A percentile compares a stretch with the other conserved stretches of the same genome.
Evolutionary conservation across 2,113 vertebrate species (phyloP).

Genomic region (Pollachius pollachius): DNA sequence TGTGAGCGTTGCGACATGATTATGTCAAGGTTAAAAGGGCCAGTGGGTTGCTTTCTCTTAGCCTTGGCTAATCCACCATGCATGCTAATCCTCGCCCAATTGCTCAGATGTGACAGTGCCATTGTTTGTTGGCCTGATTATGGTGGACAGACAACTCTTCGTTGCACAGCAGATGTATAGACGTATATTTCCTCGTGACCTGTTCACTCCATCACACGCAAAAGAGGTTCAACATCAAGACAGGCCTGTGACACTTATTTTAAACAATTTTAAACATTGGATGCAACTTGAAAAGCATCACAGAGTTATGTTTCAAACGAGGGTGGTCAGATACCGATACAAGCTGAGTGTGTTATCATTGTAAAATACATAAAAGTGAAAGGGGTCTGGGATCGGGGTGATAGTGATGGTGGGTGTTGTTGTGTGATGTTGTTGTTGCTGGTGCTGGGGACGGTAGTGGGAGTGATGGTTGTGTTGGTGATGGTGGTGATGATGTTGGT

Average conservation of each 20-base stretch:
- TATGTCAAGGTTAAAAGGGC: conserved; percentile 27
- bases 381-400: not conserved
- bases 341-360: conserved; percentile 5
- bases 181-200: no score
- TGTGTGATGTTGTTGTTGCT: not conserved
- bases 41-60: conserved; percentile 25
- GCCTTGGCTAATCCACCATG: conserved; percentile 35
- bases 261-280: no score
- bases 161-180: conserved; percentile 27
- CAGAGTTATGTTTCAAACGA: no score
- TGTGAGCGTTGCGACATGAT: not conserved
- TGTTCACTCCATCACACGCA: no score
- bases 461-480: no score
- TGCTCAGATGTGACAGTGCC: conserved; percentile 21
- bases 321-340: not conserved
- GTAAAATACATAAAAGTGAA: conserved; percentile 26
- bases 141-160: conserved; percentile 14
- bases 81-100: conserved; percentile 33
- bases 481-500: no score
- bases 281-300: no score
- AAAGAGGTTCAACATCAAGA: no score
- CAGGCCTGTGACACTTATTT: no score
- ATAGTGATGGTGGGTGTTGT: not conserved
- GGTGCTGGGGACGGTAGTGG: no score
- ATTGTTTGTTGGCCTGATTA: conserved; percentile 30